Base-by-base conservation (phyloP, 2,888 invertebrate species). In the Spialia ferax region DNA sequence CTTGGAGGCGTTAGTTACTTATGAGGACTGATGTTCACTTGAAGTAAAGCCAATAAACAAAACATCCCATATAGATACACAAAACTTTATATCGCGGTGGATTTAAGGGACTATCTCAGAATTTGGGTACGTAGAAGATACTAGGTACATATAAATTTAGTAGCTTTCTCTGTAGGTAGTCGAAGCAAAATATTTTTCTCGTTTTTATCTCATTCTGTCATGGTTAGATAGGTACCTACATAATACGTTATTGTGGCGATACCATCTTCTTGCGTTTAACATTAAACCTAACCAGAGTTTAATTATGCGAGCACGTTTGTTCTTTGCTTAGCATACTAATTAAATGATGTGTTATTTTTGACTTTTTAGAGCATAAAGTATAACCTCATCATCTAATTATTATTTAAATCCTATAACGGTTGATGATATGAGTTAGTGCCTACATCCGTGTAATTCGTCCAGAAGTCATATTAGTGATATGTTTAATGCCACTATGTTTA, bases 291-390 rank as follows among this genome's bases (percentile, higher is more conserved):
- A 65, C 65, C 18, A n/a, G 26, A 59, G n/a, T 59, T 62, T 59
- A 59, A 52, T 59, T 52, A 59, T 18, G 52, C 20, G 52, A 59
- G 59, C 65, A 52, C 20, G 57, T 65, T 65, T 22, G 52, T 18
- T 23, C 59, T 42, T 63, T 29, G 55, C 59, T 52, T 42, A 50
- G 65, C 52, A 65, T 65, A 59, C n/a, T 52, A 52, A 65, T 59
- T 38, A n/a, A 77, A 80, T 74, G 76, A 71, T 70, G 55, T 32
- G 35, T 48, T 45, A 38, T 26, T 59, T 65, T 29, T 35, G 20
- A 4, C 55, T 35, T 18, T 56, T 29, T 32, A 26, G 15, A 6
- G 15, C 10, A 10, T 13, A n/a, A 52, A 18, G 50, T 23, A 13
- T 1, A 52, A 23, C 18, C n/a, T n/a, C n/a, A 20, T 13, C 13